Base-by-base conservation (phyloP, 1,140 invertebrate species). In the Diorhabda carinulata region DNA sequence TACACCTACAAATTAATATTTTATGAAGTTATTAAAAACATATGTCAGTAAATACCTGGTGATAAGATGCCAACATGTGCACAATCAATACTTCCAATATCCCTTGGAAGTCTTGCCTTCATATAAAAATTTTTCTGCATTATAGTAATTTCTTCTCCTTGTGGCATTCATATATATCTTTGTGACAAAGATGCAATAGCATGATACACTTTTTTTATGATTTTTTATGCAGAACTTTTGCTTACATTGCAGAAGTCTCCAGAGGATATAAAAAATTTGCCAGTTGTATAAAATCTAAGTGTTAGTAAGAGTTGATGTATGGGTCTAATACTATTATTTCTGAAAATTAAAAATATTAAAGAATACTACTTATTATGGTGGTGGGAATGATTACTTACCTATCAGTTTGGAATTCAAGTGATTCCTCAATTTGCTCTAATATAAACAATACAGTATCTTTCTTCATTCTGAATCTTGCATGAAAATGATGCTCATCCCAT, bases 191-290 rank as follows among this genome's bases (percentile, higher is more conserved):
- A 59, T 59, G 58, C 58, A n/a, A 59, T 59, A 25, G 58, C 58
- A n/a, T 41, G 5, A 6, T n/a, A n/a, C 5, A 59, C 10, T 3
- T 10, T 8, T 40, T 59, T 25, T 4, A 59, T 59, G 6, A 41
- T 59, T n/a, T 59, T 7, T n/a, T 2, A 10, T 25, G 58, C 58
- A 59, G 58, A n/a, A 25, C 25, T 59, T 59, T 59, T 59, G 58
- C 58, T 59, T 2, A 59, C 58, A 59, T 59, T 59, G 8, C 7
- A 59, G 58, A 10, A 40, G 1, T 2, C 7, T 59, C 3, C 25
- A n/a, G 58, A 59, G 58, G 3, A 59, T 59, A 59, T 59, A 7
- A 59, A 7, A 10, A 40, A 59, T 40, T 59, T 5, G 7, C 25
- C 58, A 25, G 58, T 59, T 10, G 58, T 8, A 10, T 59, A 59